Evolutionary conservation across 2,888 invertebrate species (phyloP), one percentile per base, ranked within the genome.

Genomic region (Lutraria lutraria): DNA sequence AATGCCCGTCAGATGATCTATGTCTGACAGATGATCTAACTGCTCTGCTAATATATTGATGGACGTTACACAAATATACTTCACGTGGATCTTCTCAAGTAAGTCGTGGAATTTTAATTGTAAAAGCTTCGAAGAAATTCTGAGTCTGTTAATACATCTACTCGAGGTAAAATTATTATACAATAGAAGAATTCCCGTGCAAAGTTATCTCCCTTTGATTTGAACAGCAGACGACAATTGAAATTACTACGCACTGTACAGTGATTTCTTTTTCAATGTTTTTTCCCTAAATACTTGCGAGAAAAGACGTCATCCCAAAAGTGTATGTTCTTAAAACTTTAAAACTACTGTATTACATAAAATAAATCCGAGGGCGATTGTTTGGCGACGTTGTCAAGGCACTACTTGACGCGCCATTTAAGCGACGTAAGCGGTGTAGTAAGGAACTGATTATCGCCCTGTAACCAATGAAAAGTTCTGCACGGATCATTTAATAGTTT

Each of bases 321-420:
- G 63, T 21, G 1, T 25, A 13, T 25, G n/a, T 0, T 68, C 10
- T 25, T 68, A 13, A 25, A 21, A 25, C 25, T 25, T 1, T 8
- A 25, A 25, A 68, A 13, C 25, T 25, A 0, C n/a, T 10, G 12
- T 4, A 68, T 13, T 8, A 8, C 25, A 25, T n/a, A n/a, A 25
- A 68, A 68, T n/a, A 12, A 68, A 2, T 68, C 25, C 12, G 6
- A 25, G 63, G 0, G 63, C 63, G 63, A 68, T 68, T 68, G 63
- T 81, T 81, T 52, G 25, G n/a, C 80, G 85, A n/a, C 83, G 89
- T 90, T 85, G 88, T 53, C 63, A 90, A 87, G 87, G 89, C 54
- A 34, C 83, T 88, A 85, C 56, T 87, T 90, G 82, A 63, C 76
- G 63, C 79, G 83, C 72, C 79, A 68, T 79, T 54, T 68, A 60